These are phyloP conservation scores for Plebejus melissa DNA, from an alignment of 2,888 invertebrate species.

Conservation along the genomic window DNA sequence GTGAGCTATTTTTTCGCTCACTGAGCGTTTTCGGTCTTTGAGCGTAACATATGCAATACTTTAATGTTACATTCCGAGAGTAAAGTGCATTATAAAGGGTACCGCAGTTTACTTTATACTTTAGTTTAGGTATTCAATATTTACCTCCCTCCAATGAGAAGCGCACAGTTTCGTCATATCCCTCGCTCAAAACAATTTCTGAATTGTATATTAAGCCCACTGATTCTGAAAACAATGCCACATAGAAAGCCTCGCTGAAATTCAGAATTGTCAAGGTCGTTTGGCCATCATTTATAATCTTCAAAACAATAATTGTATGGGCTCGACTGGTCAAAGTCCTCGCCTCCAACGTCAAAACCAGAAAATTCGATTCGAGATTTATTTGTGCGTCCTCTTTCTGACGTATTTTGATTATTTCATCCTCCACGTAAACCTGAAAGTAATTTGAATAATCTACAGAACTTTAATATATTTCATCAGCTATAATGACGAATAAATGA, in stretches of 20 bases:
- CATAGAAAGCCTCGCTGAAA: conserved; percentile 33
- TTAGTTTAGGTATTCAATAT: conserved; percentile 12
- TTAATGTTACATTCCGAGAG: no score
- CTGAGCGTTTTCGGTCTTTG: no score
- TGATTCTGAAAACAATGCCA: conserved; percentile 35
- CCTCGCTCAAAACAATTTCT: conserved; percentile 27
- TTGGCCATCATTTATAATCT: conserved; percentile 26
- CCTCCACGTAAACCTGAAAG: conserved; percentile 40
- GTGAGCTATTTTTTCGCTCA: no score
- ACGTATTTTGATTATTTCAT: conserved; percentile 37
- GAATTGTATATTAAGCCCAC: conserved; percentile 31
- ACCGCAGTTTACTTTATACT: not conserved
- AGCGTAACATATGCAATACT: no score
- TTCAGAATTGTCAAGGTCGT: not conserved
- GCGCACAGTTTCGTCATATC: conserved; percentile 27
- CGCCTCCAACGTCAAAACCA: conserved; percentile 42
- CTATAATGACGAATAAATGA: conserved; percentile 11
- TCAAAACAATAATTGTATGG: conserved; percentile 33
- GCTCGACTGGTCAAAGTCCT: conserved; percentile 33
- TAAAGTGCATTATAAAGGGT: not conserved
- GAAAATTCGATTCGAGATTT: conserved; percentile 38
- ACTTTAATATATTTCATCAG: conserved; percentile 35
- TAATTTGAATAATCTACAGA: conserved; percentile 44
- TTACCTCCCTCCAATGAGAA: conserved; percentile 30
- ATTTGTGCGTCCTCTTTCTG: conserved; percentile 35